phyloP scores from a whole-genome alignment of 2,797 vertebrate species.

The Acrossocheilus fasciatus region DNA sequence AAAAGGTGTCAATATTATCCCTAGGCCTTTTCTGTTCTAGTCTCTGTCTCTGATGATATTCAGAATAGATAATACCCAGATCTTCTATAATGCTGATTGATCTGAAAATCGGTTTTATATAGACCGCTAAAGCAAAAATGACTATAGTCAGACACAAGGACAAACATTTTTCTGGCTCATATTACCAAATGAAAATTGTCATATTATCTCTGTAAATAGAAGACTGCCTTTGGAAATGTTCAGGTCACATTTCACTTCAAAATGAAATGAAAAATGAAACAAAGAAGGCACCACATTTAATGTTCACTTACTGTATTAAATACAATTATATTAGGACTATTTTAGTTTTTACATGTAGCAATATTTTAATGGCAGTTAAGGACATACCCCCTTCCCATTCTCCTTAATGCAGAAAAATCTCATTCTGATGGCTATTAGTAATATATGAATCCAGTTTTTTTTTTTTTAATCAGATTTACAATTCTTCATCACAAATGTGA shows the following conservation, averaged over 20 bases:
- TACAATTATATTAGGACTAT: not conserved
- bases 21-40: not conserved
- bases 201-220: not conserved
- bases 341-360: not conserved
- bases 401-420: not conserved
- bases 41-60: not conserved
- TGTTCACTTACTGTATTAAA: not conserved
- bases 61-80: not conserved
- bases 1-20: not conserved
- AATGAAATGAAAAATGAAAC: not conserved
- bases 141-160: not conserved
- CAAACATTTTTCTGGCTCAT: not conserved
- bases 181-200: not conserved
- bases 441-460: not conserved
- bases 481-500: not conserved
- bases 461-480: too few relatives aligned
- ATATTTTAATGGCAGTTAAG: not conserved
- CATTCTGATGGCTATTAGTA: too few relatives aligned
- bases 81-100: conserved; percentile 13
- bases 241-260: not conserved
- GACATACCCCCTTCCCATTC: not conserved
- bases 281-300: not conserved
- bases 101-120: conserved; percentile 14
- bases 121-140: not conserved
- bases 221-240: not conserved